A percentile compares a stretch with the other conserved stretches of the same genome.
Conservation (phyloP, 2,888 invertebrate species). For the Ellobium chinense region DNA sequence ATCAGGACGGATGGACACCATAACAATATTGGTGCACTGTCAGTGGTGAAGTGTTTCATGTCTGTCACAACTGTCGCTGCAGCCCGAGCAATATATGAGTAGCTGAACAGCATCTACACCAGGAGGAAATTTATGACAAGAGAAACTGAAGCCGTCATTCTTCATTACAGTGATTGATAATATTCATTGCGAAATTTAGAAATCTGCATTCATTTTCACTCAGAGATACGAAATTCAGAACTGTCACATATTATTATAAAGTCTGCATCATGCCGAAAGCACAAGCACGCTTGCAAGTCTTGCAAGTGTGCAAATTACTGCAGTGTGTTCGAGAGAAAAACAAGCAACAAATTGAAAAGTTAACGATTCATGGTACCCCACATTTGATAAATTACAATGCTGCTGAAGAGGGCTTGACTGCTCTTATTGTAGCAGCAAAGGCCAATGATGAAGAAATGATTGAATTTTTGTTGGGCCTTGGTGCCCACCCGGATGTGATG, state of each 20-base stretch:
- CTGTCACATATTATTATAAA: too few species aligned
- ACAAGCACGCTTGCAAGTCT: conserved; percentile 74
- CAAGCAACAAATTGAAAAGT: conserved; percentile 74
- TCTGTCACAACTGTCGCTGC: too few species aligned
- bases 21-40: not conserved
- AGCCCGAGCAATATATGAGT: too few species aligned
- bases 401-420: conserved; percentile 75
- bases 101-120: too few species aligned
- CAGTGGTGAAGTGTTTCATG: not conserved
- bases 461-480: conserved; percentile 74
- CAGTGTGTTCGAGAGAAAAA: conserved; percentile 78
- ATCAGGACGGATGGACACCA: too few species aligned
- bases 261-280: conserved; percentile 74
- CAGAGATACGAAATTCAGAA: too few species aligned
- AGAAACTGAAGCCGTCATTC: too few species aligned
- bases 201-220: too few species aligned
- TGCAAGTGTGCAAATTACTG: conserved; percentile 78
- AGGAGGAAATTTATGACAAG: too few species aligned
- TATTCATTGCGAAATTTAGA: too few species aligned
- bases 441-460: conserved; percentile 79
- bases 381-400: conserved; percentile 79
- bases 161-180: too few species aligned
- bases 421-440: conserved; percentile 75
- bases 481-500: conserved; percentile 79
- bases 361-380: conserved; percentile 76